Percentiles rank a stretch among this genome's conserved stretches.
Conservation (phyloP, 2,113 vertebrate genomes). For the Euleptes europaea region DNA sequence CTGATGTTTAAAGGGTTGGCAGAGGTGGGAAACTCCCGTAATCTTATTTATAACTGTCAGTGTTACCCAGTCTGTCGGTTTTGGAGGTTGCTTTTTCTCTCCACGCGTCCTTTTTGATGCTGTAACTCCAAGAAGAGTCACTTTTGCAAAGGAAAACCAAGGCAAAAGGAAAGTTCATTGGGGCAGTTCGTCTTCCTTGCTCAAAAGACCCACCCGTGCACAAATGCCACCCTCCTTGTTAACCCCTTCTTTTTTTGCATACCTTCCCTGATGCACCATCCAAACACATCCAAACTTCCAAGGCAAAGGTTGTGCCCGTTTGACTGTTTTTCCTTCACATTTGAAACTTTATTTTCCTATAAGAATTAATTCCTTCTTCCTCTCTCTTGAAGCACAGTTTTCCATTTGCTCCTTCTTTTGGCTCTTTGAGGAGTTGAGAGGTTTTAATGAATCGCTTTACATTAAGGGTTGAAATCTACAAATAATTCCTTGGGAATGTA, state of each 20-base stretch:
- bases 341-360: conserved; percentile 23
- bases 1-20: conserved; percentile 68
- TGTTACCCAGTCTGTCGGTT: conserved; percentile 55
- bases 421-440: conserved; percentile 42
- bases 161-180: not conserved
- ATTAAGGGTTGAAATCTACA: not conserved
- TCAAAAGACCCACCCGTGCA: not conserved
- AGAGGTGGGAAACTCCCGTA: conserved; percentile 63
- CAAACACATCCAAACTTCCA: not conserved
- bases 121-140: conserved; percentile 44
- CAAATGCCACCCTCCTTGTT: not conserved
- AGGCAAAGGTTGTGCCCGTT: not conserved
- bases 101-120: conserved; percentile 52
- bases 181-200: conserved; percentile 29
- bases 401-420: conserved; percentile 18
- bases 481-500: conserved; percentile 22
- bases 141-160: conserved; percentile 30
- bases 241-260: not conserved
- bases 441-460: not conserved
- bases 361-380: conserved; percentile 8
- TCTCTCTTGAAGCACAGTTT: not conserved
- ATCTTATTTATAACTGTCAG: conserved; percentile 66
- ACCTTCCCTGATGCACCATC: not conserved
- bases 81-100: conserved; percentile 5
- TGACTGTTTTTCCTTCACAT: not conserved